These are phyloP conservation scores for Lydus trimaculatus DNA, from an alignment of 2,888 invertebrate species.

Conservation along the genomic window DNA sequence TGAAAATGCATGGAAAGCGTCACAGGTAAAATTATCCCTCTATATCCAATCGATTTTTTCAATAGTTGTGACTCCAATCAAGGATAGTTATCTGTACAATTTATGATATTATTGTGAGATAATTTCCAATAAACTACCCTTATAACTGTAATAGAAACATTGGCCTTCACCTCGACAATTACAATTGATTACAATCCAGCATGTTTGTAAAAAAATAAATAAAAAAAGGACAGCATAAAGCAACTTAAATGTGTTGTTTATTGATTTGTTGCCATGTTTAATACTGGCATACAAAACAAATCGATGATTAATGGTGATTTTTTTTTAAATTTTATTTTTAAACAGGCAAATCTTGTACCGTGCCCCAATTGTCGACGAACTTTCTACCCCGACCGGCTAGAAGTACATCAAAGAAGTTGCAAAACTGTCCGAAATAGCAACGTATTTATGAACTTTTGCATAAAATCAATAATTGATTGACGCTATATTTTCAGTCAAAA, in stretches of 20 bases:
- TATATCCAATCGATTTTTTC: too few species aligned
- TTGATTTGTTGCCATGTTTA: neutral
- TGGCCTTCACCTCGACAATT: constrained; percentile 23
- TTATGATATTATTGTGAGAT: neutral
- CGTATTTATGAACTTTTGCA: constrained; percentile 31
- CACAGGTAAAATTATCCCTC: constrained; percentile 60
- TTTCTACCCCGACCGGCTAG: constrained; percentile 72
- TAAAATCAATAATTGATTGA: constrained; percentile 16
- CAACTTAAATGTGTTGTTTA: neutral
- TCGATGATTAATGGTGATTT: too few species aligned
- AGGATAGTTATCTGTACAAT: neutral
- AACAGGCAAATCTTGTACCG: constrained; percentile 64
- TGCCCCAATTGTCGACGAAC: constrained; percentile 73
- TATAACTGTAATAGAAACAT: neutral
- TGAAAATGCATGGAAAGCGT: constrained; percentile 62
- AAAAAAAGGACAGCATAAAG: neutral
- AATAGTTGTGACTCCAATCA: neutral
- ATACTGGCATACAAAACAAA: too few species aligned
- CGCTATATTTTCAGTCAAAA: constrained; percentile 44
- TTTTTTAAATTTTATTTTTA: too few species aligned
- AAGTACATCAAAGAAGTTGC: constrained; percentile 66
- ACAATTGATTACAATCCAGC: neutral
- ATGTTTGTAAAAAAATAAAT: neutral
- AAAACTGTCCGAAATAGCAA: constrained; percentile 44
- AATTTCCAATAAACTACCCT: neutral